Percentiles rank a stretch among this genome's conserved stretches.
These are phyloP conservation scores for Columba janthina DNA, from an alignment of 2,113 vertebrate genomes.

Conservation along the genomic window DNA sequence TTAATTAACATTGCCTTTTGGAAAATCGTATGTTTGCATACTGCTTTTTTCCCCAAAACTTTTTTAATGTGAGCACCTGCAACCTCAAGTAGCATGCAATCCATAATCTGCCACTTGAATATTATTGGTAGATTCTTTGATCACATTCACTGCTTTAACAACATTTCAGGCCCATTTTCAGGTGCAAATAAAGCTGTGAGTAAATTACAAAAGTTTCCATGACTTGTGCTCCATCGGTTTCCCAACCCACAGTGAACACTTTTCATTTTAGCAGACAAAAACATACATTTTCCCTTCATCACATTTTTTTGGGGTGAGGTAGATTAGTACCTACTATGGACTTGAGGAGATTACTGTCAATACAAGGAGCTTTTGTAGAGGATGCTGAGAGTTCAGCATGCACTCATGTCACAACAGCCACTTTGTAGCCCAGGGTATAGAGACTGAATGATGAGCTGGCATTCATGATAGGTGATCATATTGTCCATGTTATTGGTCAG, in stretches of 20 bases:
- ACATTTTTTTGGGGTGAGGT: neutral
- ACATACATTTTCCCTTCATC: neutral
- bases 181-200: neutral
- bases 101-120: neutral
- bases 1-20: neutral
- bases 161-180: neutral
- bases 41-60: neutral
- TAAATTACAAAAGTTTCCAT: neutral
- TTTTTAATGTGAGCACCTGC: neutral
- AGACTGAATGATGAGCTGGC: neutral
- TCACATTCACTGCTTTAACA: neutral
- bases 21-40: neutral
- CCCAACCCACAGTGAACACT: neutral
- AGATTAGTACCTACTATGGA: neutral
- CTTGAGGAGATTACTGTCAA: neutral
- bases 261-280: neutral
- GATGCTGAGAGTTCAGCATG: accelerated
- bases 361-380: neutral
- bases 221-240: neutral
- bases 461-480: neutral
- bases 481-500: neutral
- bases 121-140: neutral
- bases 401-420: neutral
- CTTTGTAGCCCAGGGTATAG: neutral
- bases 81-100: neutral